Base-by-base conservation (phyloP, 2,113 vertebrate genomes). In the Microtus montanus region DNA sequence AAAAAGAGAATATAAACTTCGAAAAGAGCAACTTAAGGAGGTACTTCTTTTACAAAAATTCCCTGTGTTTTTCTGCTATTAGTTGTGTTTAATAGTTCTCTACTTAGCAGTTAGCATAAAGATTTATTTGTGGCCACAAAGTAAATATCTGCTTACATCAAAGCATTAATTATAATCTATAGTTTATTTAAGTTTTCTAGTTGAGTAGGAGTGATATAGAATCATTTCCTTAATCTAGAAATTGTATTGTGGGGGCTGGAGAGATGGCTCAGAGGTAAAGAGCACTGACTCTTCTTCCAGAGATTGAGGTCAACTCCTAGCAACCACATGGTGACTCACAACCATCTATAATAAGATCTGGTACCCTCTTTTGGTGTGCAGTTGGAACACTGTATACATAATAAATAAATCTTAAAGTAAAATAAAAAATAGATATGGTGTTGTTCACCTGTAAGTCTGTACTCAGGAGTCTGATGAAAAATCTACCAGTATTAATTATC, bases 21-120 rank as follows among this genome's bases (percentile, higher is more conserved):
- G 99, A 97, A 99, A 99, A 97, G 99, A 99, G 94, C 99, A 99
- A 93, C 99, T 99, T 75, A 99, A 99, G 98, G 99, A 99, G 99
- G 99, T 99, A 96, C 95, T 92, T 92, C 70, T 63, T 79, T 94
- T 91, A 87, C 71, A 35, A 0, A 95, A 93, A 68, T 79, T 83
- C 90, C 9, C 20, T 80, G 54, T 38, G 5, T 94, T 92, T 17
- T 28, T 5, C 85, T 63, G 38, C 92, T 90, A 26, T 58, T 94
- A 58, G 64, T 89, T 85, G 33, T 85, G 87, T 52, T 13, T 49
- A 90, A 14, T 83, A 13, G 52, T 94, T 26, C 87, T 86, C 5
- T 87, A 83, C 22, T 95, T 17, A 92, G 70, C 64, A 15, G 73
- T 91, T 86, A 92, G 64, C 66, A 92, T 89, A 85, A 93, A 61